Evolutionary conservation across 2,113 vertebrate species (phyloP).

Genomic region (Psittacus erithacus): DNA sequence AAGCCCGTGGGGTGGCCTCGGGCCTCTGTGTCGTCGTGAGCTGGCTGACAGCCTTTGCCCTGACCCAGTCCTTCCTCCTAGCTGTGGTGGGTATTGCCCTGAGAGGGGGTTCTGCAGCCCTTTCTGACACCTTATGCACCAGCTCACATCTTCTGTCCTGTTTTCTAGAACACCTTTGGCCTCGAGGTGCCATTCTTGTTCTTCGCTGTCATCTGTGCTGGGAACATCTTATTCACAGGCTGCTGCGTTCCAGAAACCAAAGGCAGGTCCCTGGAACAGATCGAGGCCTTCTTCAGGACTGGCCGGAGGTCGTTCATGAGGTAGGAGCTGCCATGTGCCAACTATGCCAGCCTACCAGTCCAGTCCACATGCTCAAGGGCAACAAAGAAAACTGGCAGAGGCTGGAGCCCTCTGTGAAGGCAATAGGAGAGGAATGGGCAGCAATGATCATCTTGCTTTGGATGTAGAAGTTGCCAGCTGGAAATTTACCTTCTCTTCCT

Average conservation of each 20-base stretch:
- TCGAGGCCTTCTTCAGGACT: conserved; percentile 89
- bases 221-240: conserved; percentile 86
- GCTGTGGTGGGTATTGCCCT: conserved; percentile 72
- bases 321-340: conserved; percentile 18
- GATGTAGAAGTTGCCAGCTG: background rate
- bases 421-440: background rate
- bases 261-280: conserved; percentile 90
- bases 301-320: conserved; percentile 68
- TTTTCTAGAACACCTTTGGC: conserved; percentile 74
- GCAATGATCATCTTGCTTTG: background rate
- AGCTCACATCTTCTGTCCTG: background rate
- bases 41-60: conserved; percentile 90
- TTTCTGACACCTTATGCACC: background rate
- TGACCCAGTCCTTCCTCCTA: conserved; percentile 85
- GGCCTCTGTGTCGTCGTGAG: conserved; percentile 90
- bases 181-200: conserved; percentile 88
- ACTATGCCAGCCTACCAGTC: background rate
- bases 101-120: rapidly evolving
- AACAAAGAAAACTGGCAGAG: background rate
- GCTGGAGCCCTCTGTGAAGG: background rate
- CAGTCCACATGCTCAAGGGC: background rate
- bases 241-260: conserved; percentile 91
- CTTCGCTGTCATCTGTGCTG: conserved; percentile 81
- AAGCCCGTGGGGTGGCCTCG: conserved; percentile 85
- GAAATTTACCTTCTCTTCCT: background rate